Base-by-base conservation (phyloP, 2,888 invertebrate species). In the Anthrax anthrax region DNA sequence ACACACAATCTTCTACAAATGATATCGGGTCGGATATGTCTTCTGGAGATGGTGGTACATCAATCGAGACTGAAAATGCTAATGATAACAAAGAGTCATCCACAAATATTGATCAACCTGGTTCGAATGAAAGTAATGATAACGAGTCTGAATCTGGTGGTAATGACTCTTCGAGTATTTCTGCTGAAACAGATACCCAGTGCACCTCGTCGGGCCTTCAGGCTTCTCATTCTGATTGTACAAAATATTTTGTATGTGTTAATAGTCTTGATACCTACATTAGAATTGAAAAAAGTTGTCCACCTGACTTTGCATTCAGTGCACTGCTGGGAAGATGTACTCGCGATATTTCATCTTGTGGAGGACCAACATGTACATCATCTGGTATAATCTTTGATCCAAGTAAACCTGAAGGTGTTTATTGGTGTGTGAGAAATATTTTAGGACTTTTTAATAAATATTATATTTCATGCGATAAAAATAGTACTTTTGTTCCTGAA, bases 381-480 rank as follows among this genome's bases (percentile, higher is more conserved):
- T 2, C 47, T 16, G 50, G 52, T 13, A 47, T 43, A 39, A 39
- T 51, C 6, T 17, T 52, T 1, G 49, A 52, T 44, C 51, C 52
- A n/a, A 41, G 42, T 12, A 47, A 48, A 32, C 23, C 42, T 13
- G 42, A 47, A 18, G 45, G 44, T 4, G 54, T 52, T 32, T 54
- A 48, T 38, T 55, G 51, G 51, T 55, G 55, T 39, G 42, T 45
- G 8, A 45, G 42, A 39, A 51, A 42, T 32, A 18, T 46, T 2
- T 17, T 47, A 4, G 53, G 54, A 8, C 49, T 46, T 12, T 55
- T 47, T 14, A 49, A 52, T 29, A 54, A 52, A 38, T 54, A 51
- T n/a, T 51, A 52, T 10, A 39, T 52, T 32, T 42, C 49, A 34
- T 55, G 55, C 27, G 40, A 44, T 8, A 10, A 17, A 27, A 42